Base-by-base conservation (phyloP, 2,797 vertebrate species). In the Ptychadena robeensis region DNA sequence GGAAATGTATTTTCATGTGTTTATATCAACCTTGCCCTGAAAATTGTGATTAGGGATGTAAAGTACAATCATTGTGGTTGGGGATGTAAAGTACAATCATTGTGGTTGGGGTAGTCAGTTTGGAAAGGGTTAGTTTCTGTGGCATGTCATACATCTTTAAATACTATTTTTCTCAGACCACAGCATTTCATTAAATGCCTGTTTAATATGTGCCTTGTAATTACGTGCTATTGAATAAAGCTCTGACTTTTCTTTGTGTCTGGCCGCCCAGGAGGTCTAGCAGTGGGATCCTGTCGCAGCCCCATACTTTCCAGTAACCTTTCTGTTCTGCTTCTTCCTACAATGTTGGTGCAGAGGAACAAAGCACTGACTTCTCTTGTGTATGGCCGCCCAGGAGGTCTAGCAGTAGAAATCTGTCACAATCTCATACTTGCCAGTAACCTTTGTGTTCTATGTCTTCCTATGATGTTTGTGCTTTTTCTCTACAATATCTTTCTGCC, bases 111-210 rank as follows among this genome's bases (percentile, higher is more conserved):
- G 34, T 5, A 4, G 38, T 32, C 37, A n/a, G 59, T 48, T 44
- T 38, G 30, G n/a, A 37, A 67, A 14, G 32, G 14, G 79, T 81
- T 81, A 73, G 48, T 31, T 35, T 53, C 9, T 35, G 18, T 53
- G 64, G 14, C 80, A 27, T 31, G 4, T 34, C 1, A 22, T 57
- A 34, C 79, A 68, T 82, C 35, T 25, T 71, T 78, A 82, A 77
- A 77, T 71, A 76, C 73, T 82, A 77, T 74, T 69, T 82, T 67
- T 75, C 44, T 38, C 69, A 48, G 35, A 64, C 28, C 32, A 15
- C 30, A 68, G 64, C 53, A 57, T 75, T 77, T 76, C 72, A 76
- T 76, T 77, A 71, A 44, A 70, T 31, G 73, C 8, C 22, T 27
- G 7, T 75, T 59, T n/a, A 48, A 31, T 48, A 64, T 28, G 12